Evolutionary conservation across 35 echinoderm and acorn worm genomes (phyloP).

Genomic region (Lytechinus pictus): DNA sequence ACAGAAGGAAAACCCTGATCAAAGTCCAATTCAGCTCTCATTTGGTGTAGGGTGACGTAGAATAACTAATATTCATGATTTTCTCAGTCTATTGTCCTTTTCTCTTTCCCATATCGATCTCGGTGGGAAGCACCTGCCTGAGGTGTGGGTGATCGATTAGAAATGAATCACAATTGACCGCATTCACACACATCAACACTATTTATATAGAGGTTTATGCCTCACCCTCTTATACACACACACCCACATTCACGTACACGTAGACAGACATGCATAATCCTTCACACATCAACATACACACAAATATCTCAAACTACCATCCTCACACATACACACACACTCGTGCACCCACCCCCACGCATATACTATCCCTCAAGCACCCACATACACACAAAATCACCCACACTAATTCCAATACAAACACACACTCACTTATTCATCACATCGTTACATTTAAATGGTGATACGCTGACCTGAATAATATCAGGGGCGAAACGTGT

Average conservation of each 20-base stretch:
- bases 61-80: slow-evolving; percentile 7
- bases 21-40: background rate
- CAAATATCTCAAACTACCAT: background rate
- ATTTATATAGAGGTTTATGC: background rate
- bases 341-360: no score
- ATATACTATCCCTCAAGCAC: no score
- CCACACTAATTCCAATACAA: no score
- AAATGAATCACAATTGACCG: background rate
- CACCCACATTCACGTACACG: no score
- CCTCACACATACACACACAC: background rate
- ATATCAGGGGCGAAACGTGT: background rate
- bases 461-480: background rate
- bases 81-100: background rate
- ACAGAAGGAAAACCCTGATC: no score
- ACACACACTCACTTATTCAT: no score
- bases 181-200: background rate
- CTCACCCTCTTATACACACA: no score
- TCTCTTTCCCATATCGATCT: background rate
- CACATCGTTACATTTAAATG: background rate
- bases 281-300: no score
- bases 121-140: background rate
- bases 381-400: no score
- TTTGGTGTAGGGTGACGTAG: background rate
- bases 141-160: background rate
- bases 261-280: no score